A percentile compares a stretch with the other conserved stretches of the same genome.
These are phyloP conservation scores for Zoanthus gigantus DNA, from an alignment of 92 coral and sea anemone genomes.

Conservation along the genomic window DNA sequence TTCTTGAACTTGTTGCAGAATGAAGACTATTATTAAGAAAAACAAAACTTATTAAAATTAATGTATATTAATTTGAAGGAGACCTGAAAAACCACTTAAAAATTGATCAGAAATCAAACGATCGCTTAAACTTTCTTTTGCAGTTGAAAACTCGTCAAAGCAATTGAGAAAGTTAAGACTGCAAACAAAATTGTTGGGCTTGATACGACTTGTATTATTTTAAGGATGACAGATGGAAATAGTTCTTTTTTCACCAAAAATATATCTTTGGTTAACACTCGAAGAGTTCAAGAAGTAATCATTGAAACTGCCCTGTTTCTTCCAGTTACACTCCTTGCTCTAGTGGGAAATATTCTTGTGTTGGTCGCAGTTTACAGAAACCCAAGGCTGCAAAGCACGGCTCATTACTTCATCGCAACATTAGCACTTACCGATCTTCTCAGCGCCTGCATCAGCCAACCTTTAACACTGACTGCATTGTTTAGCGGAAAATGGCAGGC, in stretches of 20 bases:
- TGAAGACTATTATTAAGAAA: not conserved
- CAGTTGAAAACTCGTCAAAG: not conserved
- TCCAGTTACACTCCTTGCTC: slow-evolving; percentile 23
- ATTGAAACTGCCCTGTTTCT: slow-evolving; percentile 21
- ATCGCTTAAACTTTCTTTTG: not conserved
- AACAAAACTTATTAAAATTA: not conserved
- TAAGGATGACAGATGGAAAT: not conserved
- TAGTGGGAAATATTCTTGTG: slow-evolving; percentile 27
- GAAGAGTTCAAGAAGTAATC: not conserved
- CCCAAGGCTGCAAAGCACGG: slow-evolving; percentile 8
- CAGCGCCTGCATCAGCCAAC: slow-evolving; percentile 45
- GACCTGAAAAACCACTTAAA: not conserved
- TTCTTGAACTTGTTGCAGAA: too few species aligned
- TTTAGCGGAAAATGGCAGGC: slow-evolving; percentile 28
- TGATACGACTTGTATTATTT: not conserved
- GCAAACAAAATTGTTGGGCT: not conserved
- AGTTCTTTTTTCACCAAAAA: not conserved
- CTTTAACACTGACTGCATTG: slow-evolving; percentile 8
- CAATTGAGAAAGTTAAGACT: not conserved
- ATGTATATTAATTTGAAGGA: not conserved
- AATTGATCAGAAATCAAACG: not conserved
- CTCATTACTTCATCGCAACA: slow-evolving; percentile 35
- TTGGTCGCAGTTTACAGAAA: slow-evolving; percentile 32
- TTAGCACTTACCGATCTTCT: slow-evolving; percentile 36
- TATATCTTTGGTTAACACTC: not conserved